These are phyloP conservation scores for Sphaeramia orbicularis DNA, from an alignment of 2,797 vertebrate genomes.

Conservation along the genomic window DNA sequence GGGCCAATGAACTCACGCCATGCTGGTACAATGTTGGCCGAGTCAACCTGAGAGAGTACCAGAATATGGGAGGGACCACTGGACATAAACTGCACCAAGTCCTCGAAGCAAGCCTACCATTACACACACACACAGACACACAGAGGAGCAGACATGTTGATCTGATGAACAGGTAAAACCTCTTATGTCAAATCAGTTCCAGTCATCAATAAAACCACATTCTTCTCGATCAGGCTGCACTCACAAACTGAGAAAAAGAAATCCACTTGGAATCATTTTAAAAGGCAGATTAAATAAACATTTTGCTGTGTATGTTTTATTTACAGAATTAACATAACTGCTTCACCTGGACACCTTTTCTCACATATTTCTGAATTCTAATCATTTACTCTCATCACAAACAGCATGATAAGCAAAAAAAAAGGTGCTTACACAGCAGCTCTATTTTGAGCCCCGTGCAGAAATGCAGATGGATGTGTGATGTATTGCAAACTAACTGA, in stretches of 20 bases:
- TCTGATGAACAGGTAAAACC: background rate
- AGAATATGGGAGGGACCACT: constrained; percentile 88
- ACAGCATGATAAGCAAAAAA: constrained; percentile 50
- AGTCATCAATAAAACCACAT: constrained; percentile 1
- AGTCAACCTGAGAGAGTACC: constrained; percentile 83
- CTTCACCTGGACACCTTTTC: constrained; percentile 18
- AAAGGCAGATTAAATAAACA: background rate
- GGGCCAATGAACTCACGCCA: constrained; percentile 90
- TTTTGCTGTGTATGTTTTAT: background rate
- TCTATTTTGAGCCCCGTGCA: constrained; percentile 67
- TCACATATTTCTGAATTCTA: constrained; percentile 41
- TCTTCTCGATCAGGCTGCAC: background rate
- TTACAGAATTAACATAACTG: background rate
- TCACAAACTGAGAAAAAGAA: background rate
- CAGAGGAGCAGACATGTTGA: constrained; percentile 26
- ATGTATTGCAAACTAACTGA: constrained; percentile 55
- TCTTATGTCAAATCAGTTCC: background rate
- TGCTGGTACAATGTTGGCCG: constrained; percentile 79
- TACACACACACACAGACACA: constrained; percentile 45
- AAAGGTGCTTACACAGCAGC: constrained; percentile 59
- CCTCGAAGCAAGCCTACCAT: constrained; percentile 86
- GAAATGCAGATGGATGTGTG: constrained; percentile 58
- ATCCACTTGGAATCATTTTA: background rate
- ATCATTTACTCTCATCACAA: constrained; percentile 55
- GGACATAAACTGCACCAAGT: constrained; percentile 89